A percentile compares a stretch with the other conserved stretches of the same genome.
Evolutionary conservation across 2,113 vertebrate genomes (phyloP).

Genomic region (Coturnix japonica): DNA sequence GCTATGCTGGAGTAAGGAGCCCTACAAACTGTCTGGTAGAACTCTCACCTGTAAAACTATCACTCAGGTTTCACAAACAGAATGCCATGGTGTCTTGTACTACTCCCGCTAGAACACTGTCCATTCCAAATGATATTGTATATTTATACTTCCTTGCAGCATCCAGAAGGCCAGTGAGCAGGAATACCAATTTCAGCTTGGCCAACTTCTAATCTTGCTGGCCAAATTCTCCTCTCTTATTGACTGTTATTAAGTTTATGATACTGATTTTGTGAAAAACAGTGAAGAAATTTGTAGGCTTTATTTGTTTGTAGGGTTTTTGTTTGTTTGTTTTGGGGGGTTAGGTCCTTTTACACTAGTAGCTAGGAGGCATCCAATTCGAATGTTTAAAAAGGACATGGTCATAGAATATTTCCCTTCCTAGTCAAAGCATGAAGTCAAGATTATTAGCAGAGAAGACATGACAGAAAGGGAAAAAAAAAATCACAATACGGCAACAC

Average conservation of each 20-base stretch:
- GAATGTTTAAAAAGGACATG: not conserved
- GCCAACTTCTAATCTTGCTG: not conserved
- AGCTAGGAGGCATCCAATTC: not conserved
- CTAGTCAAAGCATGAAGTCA: not conserved
- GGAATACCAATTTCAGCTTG: not conserved
- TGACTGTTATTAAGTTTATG: not conserved
- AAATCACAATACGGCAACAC: not conserved
- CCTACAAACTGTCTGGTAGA: not conserved
- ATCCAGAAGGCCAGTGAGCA: not conserved
- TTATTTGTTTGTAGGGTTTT: not conserved
- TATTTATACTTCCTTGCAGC: not conserved
- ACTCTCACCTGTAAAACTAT: not conserved
- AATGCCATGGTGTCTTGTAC: not conserved
- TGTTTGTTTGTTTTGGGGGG: not conserved
- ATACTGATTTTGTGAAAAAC: not conserved
- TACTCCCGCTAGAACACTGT: not conserved
- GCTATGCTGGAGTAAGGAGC: fast-evolving
- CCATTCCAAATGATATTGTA: fast-evolving
- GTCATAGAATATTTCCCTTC: not conserved
- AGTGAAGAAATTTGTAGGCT: not conserved
- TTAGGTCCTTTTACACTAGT: not conserved
- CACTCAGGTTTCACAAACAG: not conserved
- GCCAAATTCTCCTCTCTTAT: not conserved
- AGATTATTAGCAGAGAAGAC: not conserved
- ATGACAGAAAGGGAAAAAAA: not conserved